Base-by-base conservation (phyloP, 2,888 invertebrate genomes). In the Chloroclystis v-ata region DNA sequence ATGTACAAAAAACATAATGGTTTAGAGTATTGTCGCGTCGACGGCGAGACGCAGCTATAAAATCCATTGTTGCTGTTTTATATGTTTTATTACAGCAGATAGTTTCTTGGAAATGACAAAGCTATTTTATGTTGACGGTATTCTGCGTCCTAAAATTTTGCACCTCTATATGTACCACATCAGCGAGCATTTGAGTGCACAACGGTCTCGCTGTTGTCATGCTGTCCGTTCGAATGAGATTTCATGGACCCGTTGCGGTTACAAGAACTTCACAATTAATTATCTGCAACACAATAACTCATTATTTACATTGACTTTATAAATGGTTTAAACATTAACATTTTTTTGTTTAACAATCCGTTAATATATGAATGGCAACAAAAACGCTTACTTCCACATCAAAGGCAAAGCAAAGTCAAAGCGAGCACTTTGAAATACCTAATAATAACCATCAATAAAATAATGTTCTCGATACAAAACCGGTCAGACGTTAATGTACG, bases 231-330 rank as follows among this genome's bases (percentile, higher is more conserved):
- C 65, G 61, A 66, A 75, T 78, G 64, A 76, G 67, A 70, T 72
- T 74, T 67, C 59, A 55, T 61, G 62, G 63, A 60, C 67, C 62
- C 63, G 60, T 69, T 72, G 70, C 65, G 72, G 69, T 72, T 69
- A 68, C 64, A 66, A 58, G 57, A 67, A 69, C 67, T 67, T 67
- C 63, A 60, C 64, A 59, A 62, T 53, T 68, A 64, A 73, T 76
- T 75, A 73, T 67, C 72, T 61, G 73, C 71, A 72, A 64, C 62
- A 74, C 71, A 75, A 69, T 75, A 72, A 70, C 64, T 53, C n/a
- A n/a, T n/a, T n/a, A n/a, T n/a, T 48, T 57, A 56, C 62, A 69
- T 63, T 66, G 56, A 61, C 57, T 64, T 60, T 67, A 63, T 67
- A 56, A 47, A 55, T 56, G 57, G 55, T 61, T 60, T 62, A 60